Percentiles rank a stretch among this genome's conserved stretches.
Evolutionary conservation across 1,140 invertebrate species (phyloP).

Genomic region (Euborellia annulipes): DNA sequence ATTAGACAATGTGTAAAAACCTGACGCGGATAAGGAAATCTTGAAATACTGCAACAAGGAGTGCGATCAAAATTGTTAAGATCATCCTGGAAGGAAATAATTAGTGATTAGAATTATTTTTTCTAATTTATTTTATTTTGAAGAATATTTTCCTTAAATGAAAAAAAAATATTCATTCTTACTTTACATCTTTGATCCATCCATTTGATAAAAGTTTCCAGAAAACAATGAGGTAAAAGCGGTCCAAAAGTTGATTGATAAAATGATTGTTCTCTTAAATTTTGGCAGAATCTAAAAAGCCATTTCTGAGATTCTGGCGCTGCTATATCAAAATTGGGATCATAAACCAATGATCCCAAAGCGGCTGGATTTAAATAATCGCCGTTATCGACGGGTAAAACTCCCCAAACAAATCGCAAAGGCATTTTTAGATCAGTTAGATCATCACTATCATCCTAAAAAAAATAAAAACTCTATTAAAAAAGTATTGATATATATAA

Average conservation of each 20-base stretch:
- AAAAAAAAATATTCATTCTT: not conserved
- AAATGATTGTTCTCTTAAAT: slow-evolving; percentile 58
- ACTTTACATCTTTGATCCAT: slow-evolving; percentile 50
- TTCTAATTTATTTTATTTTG: too few species aligned
- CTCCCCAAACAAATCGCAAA: slow-evolving; percentile 83
- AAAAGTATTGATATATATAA: too few species aligned
- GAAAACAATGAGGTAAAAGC: slow-evolving; percentile 78
- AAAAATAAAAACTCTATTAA: too few species aligned
- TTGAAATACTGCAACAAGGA: slow-evolving; percentile 64
- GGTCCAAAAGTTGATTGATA: slow-evolving; percentile 60
- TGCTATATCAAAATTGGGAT: slow-evolving; percentile 67
- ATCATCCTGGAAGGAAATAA: slow-evolving; percentile 31
- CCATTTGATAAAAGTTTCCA: slow-evolving; percentile 67
- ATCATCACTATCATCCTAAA: slow-evolving; percentile 10
- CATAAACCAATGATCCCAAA: slow-evolving; percentile 57
- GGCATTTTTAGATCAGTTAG: slow-evolving; percentile 42
- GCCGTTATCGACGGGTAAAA: slow-evolving; percentile 72
- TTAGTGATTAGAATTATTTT: too few species aligned
- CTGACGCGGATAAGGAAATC: slow-evolving; percentile 59
- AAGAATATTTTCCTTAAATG: too few species aligned
- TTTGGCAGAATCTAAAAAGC: slow-evolving; percentile 68
- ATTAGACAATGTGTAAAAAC: slow-evolving; percentile 68
- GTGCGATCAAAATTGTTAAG: slow-evolving; percentile 44
- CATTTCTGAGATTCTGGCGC: slow-evolving; percentile 63
- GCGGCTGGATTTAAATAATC: slow-evolving; percentile 67